Evolutionary conservation across 2,888 invertebrate species (phyloP).

Genomic region (Drepana falcataria): DNA sequence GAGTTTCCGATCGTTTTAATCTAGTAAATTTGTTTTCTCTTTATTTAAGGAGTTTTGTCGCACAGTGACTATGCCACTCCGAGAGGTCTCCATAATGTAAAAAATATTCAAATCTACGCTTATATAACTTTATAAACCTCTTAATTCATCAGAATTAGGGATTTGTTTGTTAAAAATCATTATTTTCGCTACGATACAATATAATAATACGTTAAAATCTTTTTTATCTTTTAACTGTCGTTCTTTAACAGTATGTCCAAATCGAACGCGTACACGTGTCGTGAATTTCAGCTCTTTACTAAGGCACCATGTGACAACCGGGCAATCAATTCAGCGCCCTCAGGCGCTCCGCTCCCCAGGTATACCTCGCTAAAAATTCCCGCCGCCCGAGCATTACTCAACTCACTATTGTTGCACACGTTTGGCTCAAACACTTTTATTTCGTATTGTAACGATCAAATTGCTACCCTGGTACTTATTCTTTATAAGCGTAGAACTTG

Average conservation of each 20-base stretch:
- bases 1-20: too few relatives aligned
- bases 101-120: too few relatives aligned
- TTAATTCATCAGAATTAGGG: too few relatives aligned
- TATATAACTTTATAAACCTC: too few relatives aligned
- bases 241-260: background rate
- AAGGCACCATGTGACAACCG: background rate
- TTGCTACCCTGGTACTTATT: slow-evolving; percentile 20
- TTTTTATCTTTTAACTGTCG: too few relatives aligned
- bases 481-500: slow-evolving; percentile 12
- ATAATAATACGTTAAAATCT: too few relatives aligned
- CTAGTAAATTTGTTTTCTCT: too few relatives aligned
- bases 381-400: background rate
- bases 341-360: background rate
- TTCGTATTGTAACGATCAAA: slow-evolving; percentile 20
- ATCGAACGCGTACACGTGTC: background rate
- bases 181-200: too few relatives aligned
- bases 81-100: too few relatives aligned
- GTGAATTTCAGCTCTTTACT: background rate
- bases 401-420: slow-evolving; percentile 3
- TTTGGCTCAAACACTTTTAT: slow-evolving; percentile 1
- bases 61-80: too few relatives aligned
- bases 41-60: too few relatives aligned
- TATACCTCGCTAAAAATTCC: background rate
- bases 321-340: slow-evolving; percentile 2
- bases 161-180: too few relatives aligned